phyloP scores from a whole-genome alignment of 2,797 vertebrate genomes.

The Gallinago solitaria region DNA sequence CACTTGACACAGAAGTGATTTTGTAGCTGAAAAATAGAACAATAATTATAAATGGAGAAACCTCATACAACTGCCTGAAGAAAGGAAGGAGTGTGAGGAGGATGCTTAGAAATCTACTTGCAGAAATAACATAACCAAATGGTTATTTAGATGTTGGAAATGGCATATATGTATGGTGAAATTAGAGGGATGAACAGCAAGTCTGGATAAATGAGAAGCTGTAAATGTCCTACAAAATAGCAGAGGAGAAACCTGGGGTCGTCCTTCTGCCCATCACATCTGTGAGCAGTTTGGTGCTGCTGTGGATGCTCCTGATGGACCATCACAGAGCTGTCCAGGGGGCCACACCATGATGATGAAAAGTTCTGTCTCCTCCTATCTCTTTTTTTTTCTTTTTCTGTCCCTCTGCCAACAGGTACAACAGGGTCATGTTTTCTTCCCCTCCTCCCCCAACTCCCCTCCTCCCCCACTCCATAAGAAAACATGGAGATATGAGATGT shows the following conservation, averaged over 20 bases:
- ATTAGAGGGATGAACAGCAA: not conserved
- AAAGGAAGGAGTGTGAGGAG: not conserved
- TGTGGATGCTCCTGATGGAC: not conserved
- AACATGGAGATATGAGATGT: not conserved
- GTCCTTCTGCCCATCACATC: not conserved
- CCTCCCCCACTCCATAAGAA: not conserved
- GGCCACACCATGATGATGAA: not conserved
- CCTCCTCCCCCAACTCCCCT: too few relatives aligned
- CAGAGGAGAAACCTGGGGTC: not conserved
- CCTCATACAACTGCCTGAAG: not conserved
- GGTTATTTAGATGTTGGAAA: not conserved
- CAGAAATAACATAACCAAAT: not conserved
- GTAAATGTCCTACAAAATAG: not conserved
- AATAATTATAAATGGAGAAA: not conserved
- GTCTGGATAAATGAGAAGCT: not conserved
- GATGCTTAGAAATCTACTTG: not conserved
- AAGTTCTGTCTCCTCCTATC: not conserved
- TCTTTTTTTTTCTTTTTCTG: not conserved
- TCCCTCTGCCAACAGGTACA: not conserved
- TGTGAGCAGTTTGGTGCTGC: not conserved
- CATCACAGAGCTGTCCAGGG: not conserved
- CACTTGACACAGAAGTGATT: not conserved
- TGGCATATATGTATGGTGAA: not conserved
- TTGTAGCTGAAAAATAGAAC: not conserved
- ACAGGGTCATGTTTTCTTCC: not conserved